A percentile compares a stretch with the other conserved stretches of the same genome.
Conservation (phyloP, 2,888 invertebrate genomes). For the Eretmocerus hayati region DNA sequence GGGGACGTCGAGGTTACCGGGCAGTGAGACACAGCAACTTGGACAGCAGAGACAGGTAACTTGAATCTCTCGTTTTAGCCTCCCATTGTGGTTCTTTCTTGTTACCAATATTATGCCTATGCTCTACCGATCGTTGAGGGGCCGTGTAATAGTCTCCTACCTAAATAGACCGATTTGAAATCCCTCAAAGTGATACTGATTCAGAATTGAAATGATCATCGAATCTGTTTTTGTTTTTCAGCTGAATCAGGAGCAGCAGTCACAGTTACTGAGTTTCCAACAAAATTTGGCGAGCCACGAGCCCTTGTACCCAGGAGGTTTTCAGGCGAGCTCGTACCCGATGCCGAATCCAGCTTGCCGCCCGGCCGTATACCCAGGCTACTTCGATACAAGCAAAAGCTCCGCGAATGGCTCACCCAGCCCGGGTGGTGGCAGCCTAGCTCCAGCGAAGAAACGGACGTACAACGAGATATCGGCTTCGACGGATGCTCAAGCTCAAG, state of each 20-base stretch:
- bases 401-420: constrained; percentile 19
- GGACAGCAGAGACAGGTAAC: constrained; percentile 25
- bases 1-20: constrained; percentile 5
- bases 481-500: constrained; percentile 25
- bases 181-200: no score
- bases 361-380: constrained; percentile 38
- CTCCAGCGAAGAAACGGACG: constrained; percentile 41
- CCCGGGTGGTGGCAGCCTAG: constrained; percentile 25
- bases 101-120: no score
- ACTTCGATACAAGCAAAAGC: constrained; percentile 38
- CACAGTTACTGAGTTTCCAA: constrained; percentile 36
- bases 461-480: constrained; percentile 36
- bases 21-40: constrained; percentile 24
- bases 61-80: background rate
- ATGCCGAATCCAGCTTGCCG: constrained; percentile 37
- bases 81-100: no score
- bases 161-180: no score
- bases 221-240: no score
- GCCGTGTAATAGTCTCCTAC: no score
- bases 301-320: constrained; percentile 38
- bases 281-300: constrained; percentile 38
- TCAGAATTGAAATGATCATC: no score
- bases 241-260: constrained; percentile 34
- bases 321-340: constrained; percentile 39
- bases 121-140: no score